Evolutionary conservation across 2,888 invertebrate species (phyloP).

Genomic region (Folsomia candida): DNA sequence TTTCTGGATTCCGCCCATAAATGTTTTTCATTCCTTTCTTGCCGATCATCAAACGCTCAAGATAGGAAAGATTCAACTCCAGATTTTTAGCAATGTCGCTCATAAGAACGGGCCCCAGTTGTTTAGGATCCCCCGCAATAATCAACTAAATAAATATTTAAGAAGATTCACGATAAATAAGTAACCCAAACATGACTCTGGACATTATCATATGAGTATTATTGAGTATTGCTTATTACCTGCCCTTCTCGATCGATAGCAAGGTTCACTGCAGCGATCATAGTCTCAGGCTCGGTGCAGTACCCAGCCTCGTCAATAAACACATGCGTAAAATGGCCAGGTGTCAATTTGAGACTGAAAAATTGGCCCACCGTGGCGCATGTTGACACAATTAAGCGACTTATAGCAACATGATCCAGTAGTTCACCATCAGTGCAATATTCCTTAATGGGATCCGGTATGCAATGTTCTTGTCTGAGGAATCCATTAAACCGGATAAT

Average conservation of each 20-base stretch:
- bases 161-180: neutral
- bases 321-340: constrained; percentile 84
- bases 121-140: constrained; percentile 77
- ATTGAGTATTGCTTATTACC: constrained; percentile 33
- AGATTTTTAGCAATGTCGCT: constrained; percentile 59
- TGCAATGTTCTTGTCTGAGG: constrained; percentile 61
- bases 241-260: constrained; percentile 45
- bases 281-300: constrained; percentile 82
- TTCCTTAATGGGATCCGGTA: constrained; percentile 66
- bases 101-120: constrained; percentile 77
- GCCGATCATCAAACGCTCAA: constrained; percentile 65
- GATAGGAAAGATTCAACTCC: constrained; percentile 70
- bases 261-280: constrained; percentile 69
- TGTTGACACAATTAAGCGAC: constrained; percentile 82
- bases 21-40: constrained; percentile 53
- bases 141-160: constrained; percentile 55
- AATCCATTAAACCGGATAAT: constrained; percentile 62
- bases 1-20: constrained; percentile 60
- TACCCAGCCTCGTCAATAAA: constrained; percentile 88
- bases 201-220: neutral
- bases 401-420: constrained; percentile 65
- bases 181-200: neutral
- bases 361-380: constrained; percentile 72
- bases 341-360: constrained; percentile 65
- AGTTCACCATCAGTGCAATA: constrained; percentile 70